Base-by-base conservation (phyloP, 2,113 vertebrate species). In the Xyrauchen texanus region DNA sequence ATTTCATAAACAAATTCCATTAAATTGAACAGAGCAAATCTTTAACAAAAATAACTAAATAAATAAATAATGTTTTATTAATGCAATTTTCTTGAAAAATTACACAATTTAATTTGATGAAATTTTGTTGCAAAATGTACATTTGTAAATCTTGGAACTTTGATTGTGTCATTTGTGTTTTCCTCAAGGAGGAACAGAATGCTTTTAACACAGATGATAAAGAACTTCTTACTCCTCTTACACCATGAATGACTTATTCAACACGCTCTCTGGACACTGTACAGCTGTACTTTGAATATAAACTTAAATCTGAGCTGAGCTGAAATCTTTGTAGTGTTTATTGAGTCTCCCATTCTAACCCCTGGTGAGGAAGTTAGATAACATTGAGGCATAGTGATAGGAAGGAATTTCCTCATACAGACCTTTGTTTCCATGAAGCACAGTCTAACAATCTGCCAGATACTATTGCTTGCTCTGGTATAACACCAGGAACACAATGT, bases 351-450 rank as follows among this genome's bases (percentile, higher is more conserved):
- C 75, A 70, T 60, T 51, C 71, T 58, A 58, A 58, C 68, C 44
- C n/a, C 46, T 68, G 45, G 78, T 84, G 85, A 61, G 85, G 85
- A 86, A 84, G 85, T 82, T 78, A 72, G 85, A 86, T 86, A 86
- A 80, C 83, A 83, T 82, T 82, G 8, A 81, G 69, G 64, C 55
- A 44, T 8, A 44, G 63, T 11, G 62, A 81, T 70, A 66, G 78
- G 78, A 78, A 67, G 73, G 64, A 77, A 78, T 13, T 34, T 34
- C 21, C 21, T 34, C 21, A 34, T 34, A 34, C 21, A 34, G 21
- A 34, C 21, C 21, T 13, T n/a, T 9, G 65, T 80, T 80, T 68
- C 64, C 16, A 82, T 12, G 3, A 58, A 6, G 21, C 21, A 3
- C 21, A 34, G 21, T 34, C 21, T 15, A 49, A 49, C 62, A 80